phyloP scores from a whole-genome alignment of 2,888 invertebrate species.

The Dorcus parallelipipedus region DNA sequence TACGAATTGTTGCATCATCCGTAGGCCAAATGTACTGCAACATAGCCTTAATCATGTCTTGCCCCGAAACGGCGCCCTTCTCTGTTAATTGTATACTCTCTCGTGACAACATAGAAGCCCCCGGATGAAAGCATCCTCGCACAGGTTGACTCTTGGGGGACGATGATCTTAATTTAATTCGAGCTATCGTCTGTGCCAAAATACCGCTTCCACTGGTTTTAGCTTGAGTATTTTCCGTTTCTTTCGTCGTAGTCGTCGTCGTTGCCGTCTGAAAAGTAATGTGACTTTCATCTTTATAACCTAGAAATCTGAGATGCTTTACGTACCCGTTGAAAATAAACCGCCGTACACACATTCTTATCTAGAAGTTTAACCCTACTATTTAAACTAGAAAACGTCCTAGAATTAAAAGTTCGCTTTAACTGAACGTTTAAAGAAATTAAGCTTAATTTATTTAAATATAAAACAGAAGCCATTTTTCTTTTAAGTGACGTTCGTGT shows the following conservation, averaged over 20 bases:
- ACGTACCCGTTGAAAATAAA: conserved; percentile 23
- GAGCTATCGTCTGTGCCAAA: conserved; percentile 29
- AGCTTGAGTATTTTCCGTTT: conserved; percentile 1
- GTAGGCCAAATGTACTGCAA: conserved; percentile 93
- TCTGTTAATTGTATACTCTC: conserved; percentile 58
- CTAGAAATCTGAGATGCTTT: conserved; percentile 14
- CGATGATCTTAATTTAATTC: conserved; percentile 28
- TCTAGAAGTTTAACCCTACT: conserved; percentile 13
- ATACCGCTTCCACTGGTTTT: conserved; percentile 8
- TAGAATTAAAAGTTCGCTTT: conserved; percentile 11
- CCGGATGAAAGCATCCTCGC: conserved; percentile 90
- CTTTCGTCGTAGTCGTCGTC: conserved; percentile 19
- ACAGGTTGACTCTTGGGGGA: conserved; percentile 51
- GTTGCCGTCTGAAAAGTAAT: conserved; percentile 19
- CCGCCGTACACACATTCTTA: conserved; percentile 12
- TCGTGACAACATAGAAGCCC: conserved; percentile 58
- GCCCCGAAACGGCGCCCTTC: conserved; percentile 59
- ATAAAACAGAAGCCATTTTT: conserved; percentile 21
- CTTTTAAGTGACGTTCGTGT: no score
- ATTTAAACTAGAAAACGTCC: conserved; percentile 9
- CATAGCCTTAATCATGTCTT: conserved; percentile 85
- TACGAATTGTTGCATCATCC: conserved; percentile 71
- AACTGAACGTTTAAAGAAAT: conserved; percentile 14
- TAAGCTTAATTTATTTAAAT: conserved; percentile 15
- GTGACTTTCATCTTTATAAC: conserved; percentile 11